A percentile compares a stretch with the other conserved stretches of the same genome.
These are phyloP conservation scores for Parazoanthus swiftii DNA, from an alignment of 92 coral and sea anemone genomes.

Conservation along the genomic window DNA sequence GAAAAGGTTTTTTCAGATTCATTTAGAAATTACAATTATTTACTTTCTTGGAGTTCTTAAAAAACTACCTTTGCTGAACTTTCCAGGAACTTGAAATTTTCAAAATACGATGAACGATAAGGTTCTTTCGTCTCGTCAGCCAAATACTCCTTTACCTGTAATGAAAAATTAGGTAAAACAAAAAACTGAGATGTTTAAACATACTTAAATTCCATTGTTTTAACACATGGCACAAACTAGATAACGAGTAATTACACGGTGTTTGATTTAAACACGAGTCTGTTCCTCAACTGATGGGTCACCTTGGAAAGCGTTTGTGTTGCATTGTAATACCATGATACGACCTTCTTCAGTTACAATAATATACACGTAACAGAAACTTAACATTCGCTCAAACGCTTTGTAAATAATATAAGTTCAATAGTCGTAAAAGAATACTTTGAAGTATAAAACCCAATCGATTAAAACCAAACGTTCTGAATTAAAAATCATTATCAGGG, in stretches of 20 bases:
- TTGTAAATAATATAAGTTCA: background rate
- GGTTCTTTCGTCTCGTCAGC: background rate
- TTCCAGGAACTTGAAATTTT: conserved; percentile 22
- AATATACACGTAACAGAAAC: background rate
- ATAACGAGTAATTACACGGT: background rate
- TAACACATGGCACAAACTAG: background rate
- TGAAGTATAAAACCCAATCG: too few relatives aligned
- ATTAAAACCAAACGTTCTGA: too few relatives aligned
- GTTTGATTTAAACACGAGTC: too few relatives aligned
- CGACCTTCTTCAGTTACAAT: too few relatives aligned
- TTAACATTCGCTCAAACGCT: background rate
- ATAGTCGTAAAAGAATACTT: too few relatives aligned
- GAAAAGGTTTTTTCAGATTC: too few relatives aligned
- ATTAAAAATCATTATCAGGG: too few relatives aligned
- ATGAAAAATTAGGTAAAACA: background rate
- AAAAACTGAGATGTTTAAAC: background rate
- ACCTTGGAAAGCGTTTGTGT: background rate
- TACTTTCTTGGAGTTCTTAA: too few relatives aligned
- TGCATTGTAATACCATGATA: background rate
- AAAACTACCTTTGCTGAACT: conserved; percentile 3
- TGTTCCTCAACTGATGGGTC: background rate
- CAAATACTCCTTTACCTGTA: conserved; percentile 18
- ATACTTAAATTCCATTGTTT: too few relatives aligned
- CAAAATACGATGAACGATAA: conserved; percentile 37
- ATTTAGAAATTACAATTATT: background rate